Evolutionary conservation across 2,888 invertebrate species (phyloP), one percentile per base, ranked within the genome.

Genomic region (Apoda limacodes): DNA sequence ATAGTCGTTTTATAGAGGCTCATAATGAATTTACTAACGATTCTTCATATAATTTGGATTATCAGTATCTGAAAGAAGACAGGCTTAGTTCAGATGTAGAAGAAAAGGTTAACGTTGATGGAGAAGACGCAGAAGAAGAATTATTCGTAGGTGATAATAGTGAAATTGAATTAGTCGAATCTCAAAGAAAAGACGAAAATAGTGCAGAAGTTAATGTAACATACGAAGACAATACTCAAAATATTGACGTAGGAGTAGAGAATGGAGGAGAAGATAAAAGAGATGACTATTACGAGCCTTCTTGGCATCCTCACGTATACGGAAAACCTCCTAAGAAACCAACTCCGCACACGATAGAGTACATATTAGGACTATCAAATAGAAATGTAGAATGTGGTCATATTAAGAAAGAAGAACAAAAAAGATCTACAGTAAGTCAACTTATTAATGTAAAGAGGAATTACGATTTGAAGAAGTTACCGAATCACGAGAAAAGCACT

Each of bases 221-320:
- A 45, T 21, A 35, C 22, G 36, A 48, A 43, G 34, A 39, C 13
- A 37, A 32, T 6, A 17, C 17, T 5, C 17, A 17, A 25, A 39
- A 40, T n/a, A 32, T 40, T 25, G 45, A 51, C 13, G 50, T 52
- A 11, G 43, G 45, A 27, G 29, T 35, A 25, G 14, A 38, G 13
- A 43, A 38, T 13, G 43, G 48, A 26, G 42, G 40, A 17, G 42
- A 27, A 23, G 43, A 45, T 25, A 60, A 50, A 39, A 56, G 47
- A 42, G 55, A 60, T 11, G 61, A 64, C 13, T 36, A 33, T 3
- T 52, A 40, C 2, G 72, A 70, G 43, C 66, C 59, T 2, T 71
- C 91, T 21, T 95, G 95, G 94, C 95, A 94, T 74, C 90, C 93
- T 19, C 95, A 95, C 64, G 91, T 94, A 12, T 95, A 95, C 62